Percentiles rank a stretch among this genome's conserved stretches.
Conservation (phyloP, 2,888 invertebrate genomes). For the Meteorus colon region DNA sequence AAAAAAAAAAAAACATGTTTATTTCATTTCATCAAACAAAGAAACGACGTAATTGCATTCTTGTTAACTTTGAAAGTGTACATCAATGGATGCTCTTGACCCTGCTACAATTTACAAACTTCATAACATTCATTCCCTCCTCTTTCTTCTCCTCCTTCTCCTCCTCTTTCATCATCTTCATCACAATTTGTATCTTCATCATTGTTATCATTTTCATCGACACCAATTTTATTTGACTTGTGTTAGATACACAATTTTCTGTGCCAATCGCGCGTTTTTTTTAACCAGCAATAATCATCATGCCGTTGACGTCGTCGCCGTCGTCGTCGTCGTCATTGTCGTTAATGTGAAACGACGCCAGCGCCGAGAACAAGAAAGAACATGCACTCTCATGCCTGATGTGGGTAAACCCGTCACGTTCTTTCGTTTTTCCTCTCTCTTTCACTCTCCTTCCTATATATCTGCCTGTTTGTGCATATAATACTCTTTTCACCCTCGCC, state of each 20-base stretch:
- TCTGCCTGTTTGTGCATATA: not conserved
- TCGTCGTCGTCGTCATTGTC: constrained; percentile 19
- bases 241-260: not conserved
- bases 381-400: constrained; percentile 36
- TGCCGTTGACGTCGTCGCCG: not conserved
- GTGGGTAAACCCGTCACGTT: constrained; percentile 35
- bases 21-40: constrained; percentile 7
- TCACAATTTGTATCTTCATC: not conserved
- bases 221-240: not conserved
- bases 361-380: constrained; percentile 46
- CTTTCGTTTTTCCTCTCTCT: constrained; percentile 37
- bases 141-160: too few species aligned
- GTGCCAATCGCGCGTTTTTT: constrained; percentile 8
- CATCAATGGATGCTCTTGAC: not conserved
- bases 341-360: constrained; percentile 43
- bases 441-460: constrained; percentile 35
- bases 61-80: not conserved
- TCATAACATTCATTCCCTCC: not conserved
- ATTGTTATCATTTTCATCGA: not conserved
- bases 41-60: constrained; percentile 44
- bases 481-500: constrained; percentile 12
- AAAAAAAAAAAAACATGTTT: not conserved
- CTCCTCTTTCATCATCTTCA: not conserved
- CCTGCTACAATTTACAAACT: not conserved
- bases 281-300: constrained; percentile 5